These are phyloP conservation scores for Drosophila paranaensis DNA, from an alignment of 2,888 invertebrate species.

Conservation along the genomic window DNA sequence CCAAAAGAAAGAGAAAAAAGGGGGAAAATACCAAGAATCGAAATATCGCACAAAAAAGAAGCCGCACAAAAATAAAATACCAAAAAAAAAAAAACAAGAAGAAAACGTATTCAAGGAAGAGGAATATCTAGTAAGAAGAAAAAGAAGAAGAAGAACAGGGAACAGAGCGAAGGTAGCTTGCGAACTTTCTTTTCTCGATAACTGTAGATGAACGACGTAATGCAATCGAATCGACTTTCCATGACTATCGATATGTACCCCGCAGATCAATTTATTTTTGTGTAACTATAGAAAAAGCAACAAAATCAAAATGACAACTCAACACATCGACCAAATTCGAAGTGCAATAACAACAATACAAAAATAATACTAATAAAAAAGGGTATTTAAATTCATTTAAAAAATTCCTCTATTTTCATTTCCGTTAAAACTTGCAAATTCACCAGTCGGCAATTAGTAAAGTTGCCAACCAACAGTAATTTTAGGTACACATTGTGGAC, in stretches of 20 bases:
- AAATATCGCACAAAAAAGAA: no score
- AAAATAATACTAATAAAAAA: neutral
- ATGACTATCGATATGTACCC: neutral
- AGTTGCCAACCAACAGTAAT: neutral
- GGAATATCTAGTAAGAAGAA: neutral
- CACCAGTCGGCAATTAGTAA: neutral
- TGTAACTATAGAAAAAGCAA: neutral
- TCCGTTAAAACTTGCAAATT: no score
- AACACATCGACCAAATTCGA: neutral
- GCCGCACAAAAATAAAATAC: neutral
- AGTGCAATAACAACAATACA: neutral
- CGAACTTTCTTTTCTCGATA: neutral
- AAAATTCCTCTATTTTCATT: no score
- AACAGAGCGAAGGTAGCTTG: no score
- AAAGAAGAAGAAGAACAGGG: neutral
- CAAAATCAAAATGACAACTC: no score
- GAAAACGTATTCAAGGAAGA: neutral
- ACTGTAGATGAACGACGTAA: neutral
- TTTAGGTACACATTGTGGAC: neutral
- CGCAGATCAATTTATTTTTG: neutral
- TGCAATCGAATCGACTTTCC: neutral
- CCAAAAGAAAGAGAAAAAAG: neutral
- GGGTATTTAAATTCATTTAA: neutral
- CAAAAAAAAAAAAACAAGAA: neutral
- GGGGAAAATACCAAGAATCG: no score